Conservation (phyloP, 35 echinoderm and acorn worm species). For the Diadema setosum region DNA sequence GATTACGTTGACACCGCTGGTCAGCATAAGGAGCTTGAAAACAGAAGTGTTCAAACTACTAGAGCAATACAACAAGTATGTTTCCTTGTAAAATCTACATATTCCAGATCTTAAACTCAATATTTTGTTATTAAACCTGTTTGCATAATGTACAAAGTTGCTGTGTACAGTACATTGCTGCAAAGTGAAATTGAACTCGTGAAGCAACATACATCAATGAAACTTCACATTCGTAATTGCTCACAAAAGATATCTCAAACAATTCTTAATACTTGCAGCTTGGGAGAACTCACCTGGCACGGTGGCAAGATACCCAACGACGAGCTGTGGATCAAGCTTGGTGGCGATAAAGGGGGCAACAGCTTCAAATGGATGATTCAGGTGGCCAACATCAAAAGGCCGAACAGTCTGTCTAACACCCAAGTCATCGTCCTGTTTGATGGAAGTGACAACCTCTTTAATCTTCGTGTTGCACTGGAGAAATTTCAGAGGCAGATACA, state of each 20-base stretch:
- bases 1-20: not conserved
- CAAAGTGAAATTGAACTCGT: not conserved
- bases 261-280: not conserved
- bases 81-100: not conserved
- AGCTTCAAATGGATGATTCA: not conserved
- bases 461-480: not conserved
- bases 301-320: not conserved
- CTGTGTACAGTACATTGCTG: not conserved
- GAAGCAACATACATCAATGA: too few species aligned
- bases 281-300: constrained; percentile 13
- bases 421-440: not conserved
- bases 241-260: not conserved
- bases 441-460: not conserved
- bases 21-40: not conserved
- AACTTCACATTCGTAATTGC: too few species aligned
- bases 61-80: not conserved
- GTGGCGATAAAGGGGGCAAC: constrained; percentile 32
- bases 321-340: constrained; percentile 12
- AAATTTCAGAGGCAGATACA: not conserved
- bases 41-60: not conserved
- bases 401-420: not conserved
- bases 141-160: not conserved
- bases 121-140: not conserved
- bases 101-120: not conserved
- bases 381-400: not conserved